These are phyloP conservation scores for Bostrychus sinensis DNA, from an alignment of 2,113 vertebrate genomes.

Conservation along the genomic window DNA sequence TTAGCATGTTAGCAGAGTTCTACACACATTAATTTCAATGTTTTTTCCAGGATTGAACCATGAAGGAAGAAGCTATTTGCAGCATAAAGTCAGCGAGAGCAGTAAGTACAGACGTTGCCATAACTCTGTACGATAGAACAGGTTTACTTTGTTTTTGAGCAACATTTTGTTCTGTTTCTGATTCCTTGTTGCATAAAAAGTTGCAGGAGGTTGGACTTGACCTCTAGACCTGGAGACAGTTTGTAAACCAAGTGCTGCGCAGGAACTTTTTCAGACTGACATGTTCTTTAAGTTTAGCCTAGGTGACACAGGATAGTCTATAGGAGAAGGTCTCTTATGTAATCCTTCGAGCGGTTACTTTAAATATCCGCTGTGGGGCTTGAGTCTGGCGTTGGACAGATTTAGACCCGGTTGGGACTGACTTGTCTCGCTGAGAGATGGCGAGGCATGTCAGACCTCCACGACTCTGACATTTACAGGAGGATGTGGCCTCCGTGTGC, in stretches of 20 bases:
- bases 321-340: conserved; percentile 46
- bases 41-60: too few relatives aligned
- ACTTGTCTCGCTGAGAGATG: conserved; percentile 32
- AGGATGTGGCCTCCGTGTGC: neutral
- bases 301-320: conserved; percentile 15
- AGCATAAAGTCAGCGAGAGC: too few relatives aligned
- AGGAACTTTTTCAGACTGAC: neutral
- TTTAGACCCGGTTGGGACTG: conserved; percentile 39
- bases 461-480: conserved; percentile 39
- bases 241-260: neutral
- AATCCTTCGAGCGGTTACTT: conserved; percentile 48
- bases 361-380: conserved; percentile 53
- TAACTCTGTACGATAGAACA: too few relatives aligned
- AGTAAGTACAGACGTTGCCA: too few relatives aligned
- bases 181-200: neutral
- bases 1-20: too few relatives aligned
- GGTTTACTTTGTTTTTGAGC: neutral
- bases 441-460: conserved; percentile 24
- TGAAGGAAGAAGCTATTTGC: too few relatives aligned
- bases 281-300: conserved; percentile 13
- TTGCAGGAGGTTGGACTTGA: neutral
- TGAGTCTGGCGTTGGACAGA: conserved; percentile 40
- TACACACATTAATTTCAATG: too few relatives aligned
- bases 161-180: neutral
- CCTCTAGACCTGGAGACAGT: neutral